Conservation (phyloP, 2,113 vertebrate species). For the Corapipo altera region DNA sequence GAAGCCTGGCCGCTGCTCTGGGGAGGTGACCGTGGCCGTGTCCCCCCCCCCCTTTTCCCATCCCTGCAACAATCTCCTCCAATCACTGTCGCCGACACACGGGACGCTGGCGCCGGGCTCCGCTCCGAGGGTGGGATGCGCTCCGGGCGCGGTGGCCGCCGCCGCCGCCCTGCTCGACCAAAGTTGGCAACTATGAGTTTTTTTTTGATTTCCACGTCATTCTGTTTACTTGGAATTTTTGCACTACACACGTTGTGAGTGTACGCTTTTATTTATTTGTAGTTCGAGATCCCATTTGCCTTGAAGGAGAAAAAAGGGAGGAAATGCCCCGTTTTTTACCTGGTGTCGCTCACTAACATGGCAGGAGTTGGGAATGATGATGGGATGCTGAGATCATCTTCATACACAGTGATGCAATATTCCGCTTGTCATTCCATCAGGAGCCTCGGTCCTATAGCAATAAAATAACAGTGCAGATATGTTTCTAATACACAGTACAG, state of each 20-base stretch:
- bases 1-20: background rate
- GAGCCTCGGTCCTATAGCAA: slow-evolving; percentile 75
- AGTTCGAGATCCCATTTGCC: slow-evolving; percentile 56
- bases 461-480: slow-evolving; percentile 66
- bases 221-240: slow-evolving; percentile 77
- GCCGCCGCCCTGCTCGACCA: background rate
- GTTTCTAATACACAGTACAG: slow-evolving; percentile 67
- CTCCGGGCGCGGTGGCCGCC: background rate
- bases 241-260: slow-evolving; percentile 72
- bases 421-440: slow-evolving; percentile 74
- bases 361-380: slow-evolving; percentile 58
- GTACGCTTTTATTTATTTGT: slow-evolving; percentile 79
- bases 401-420: slow-evolving; percentile 71
- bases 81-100: slow-evolving; percentile 24
- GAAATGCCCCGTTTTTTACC: background rate
- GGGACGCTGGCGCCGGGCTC: background rate
- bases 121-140: background rate
- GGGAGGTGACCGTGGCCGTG: background rate
- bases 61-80: background rate
- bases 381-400: slow-evolving; percentile 69
- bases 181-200: slow-evolving; percentile 53
- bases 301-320: slow-evolving; percentile 54
- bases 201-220: slow-evolving; percentile 61
- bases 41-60: background rate
- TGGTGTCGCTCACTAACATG: slow-evolving; percentile 59